Conservation (phyloP, 2,797 vertebrate species). For the Anas flavirostris region DNA sequence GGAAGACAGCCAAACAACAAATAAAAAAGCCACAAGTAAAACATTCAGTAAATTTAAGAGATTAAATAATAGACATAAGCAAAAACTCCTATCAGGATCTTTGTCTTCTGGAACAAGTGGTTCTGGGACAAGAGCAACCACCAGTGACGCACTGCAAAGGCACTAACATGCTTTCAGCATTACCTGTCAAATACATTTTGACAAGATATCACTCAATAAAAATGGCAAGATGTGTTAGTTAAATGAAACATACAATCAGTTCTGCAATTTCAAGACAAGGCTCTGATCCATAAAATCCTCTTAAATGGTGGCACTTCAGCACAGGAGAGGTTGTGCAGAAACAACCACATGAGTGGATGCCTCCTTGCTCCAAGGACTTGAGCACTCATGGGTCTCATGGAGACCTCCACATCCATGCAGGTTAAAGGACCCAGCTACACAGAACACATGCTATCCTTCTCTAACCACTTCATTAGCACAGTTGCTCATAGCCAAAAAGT, state of each 20-base stretch:
- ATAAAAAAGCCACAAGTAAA: background rate
- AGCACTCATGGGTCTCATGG: rapidly evolving
- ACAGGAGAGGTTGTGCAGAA: background rate
- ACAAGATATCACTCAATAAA: background rate
- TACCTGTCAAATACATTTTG: background rate
- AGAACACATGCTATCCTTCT: rapidly evolving
- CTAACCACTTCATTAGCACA: background rate
- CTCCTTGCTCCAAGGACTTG: background rate
- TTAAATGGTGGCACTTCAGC: background rate
- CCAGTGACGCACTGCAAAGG: rapidly evolving
- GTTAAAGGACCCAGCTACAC: background rate
- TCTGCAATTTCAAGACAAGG: background rate
- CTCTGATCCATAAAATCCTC: background rate
- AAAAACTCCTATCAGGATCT: background rate
- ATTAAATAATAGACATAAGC: background rate
- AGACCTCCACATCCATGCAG: background rate
- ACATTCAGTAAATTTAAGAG: background rate
- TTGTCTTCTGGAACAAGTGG: background rate
- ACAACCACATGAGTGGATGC: rapidly evolving
- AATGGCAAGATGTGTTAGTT: background rate
- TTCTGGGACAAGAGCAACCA: background rate
- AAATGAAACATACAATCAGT: background rate
- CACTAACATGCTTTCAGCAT: background rate
- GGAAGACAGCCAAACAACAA: background rate
- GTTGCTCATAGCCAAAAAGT: background rate